Evolutionary conservation across 2,113 vertebrate genomes (phyloP), one percentile per base, ranked within the genome.

Genomic region (Apteryx mantelli): DNA sequence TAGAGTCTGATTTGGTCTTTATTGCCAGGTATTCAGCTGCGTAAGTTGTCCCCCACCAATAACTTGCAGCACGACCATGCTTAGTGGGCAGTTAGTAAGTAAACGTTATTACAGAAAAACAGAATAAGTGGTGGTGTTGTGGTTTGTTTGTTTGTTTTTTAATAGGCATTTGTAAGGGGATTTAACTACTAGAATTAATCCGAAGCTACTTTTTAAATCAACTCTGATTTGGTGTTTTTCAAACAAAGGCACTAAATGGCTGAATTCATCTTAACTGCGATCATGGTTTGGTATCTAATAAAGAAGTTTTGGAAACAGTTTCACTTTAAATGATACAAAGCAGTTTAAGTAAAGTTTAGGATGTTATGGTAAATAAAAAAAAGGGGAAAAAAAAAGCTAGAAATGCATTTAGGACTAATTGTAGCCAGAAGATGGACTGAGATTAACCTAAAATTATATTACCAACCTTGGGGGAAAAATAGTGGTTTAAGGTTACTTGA

Each of bases 21-120:
- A 10, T 87, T 95, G 78, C 87, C 89, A 85, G 84, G 66, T 85
- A 91, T 82, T 94, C 87, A 95, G 48, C 78, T 85, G 4, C 38
- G 3, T 95, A 82, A 94, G 91, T 96, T 89, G 82, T 95, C 66
- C 70, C 34, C 26, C 70, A 69, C 66, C 94, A 95, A 73, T 89
- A 96, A 82, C 48, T 71, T 86, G 40, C 22, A 82, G 81, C 78
- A 66, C 53, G 85, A 89, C 63, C 82, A 38, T 69, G 69, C 55
- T 92, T 91, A 77, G 86, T 0, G 13, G 61, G 11, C 93, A 89
- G 87, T 95, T 87, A 95, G 79, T 73, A 89, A 95, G 55, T 87
- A 89, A 95, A 92, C 60, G 94, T 91, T 38, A 77, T 82, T 69
- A 7, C 58, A 18, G 32, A 70, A 38, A 60, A 34, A 6, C 1